phyloP scores from a whole-genome alignment of 1,140 invertebrate species.

The Contarinia nasturtii region DNA sequence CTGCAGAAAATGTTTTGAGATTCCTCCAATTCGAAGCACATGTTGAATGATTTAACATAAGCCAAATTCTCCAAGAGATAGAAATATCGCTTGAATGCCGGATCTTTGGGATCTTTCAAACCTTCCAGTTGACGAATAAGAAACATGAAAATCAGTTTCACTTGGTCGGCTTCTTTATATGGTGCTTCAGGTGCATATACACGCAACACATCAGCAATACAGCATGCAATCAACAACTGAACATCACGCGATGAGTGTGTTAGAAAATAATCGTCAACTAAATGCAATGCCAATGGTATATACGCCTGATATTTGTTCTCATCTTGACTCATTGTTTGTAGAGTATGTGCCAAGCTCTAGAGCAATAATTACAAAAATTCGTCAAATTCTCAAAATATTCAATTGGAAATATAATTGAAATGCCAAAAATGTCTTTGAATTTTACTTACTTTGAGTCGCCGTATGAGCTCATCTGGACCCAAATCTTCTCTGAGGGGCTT shows the following conservation, averaged over 20 bases:
- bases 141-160: constrained; percentile 86
- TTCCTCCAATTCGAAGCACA: constrained; percentile 95
- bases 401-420: no score
- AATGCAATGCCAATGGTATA: constrained; percentile 79
- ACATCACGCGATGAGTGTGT: constrained; percentile 83
- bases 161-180: constrained; percentile 85
- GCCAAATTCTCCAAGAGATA: constrained; percentile 89
- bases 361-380: constrained; percentile 1
- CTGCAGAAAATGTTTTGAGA: constrained; percentile 92
- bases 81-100: constrained; percentile 94
- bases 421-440: constrained; percentile 1
- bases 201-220: constrained; percentile 88
- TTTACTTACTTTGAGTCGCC: constrained; percentile 63
- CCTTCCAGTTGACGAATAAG: constrained; percentile 87
- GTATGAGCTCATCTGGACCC: constrained; percentile 84
- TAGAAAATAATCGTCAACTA: constrained; percentile 84
- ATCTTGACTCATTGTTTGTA: constrained; percentile 93
- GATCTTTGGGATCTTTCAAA: constrained; percentile 88
- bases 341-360: constrained; percentile 73
- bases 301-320: constrained; percentile 87
- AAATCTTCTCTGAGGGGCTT: constrained; percentile 79
- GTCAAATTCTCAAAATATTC: constrained; percentile 3
- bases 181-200: constrained; percentile 98
- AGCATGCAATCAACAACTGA: constrained; percentile 85
- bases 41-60: constrained; percentile 97